Percentiles rank a stretch among this genome's conserved stretches.
phyloP scores from a whole-genome alignment of 2,797 vertebrate species.

The Gymnothorax javanicus region DNA sequence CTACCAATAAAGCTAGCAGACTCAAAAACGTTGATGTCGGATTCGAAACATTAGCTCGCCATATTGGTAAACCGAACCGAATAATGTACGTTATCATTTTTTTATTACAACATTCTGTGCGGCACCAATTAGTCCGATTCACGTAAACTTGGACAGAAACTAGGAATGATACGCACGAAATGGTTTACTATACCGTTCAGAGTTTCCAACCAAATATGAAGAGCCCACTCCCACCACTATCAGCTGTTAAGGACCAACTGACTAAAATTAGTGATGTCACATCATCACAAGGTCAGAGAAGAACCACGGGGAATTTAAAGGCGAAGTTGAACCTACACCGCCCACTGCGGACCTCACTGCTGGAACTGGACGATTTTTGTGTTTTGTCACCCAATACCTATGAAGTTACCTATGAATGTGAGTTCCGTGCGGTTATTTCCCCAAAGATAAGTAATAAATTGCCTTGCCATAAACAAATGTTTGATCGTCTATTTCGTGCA shows the following conservation, averaged over 20 bases:
- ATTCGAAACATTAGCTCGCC: conserved; percentile 11
- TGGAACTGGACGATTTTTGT: neutral
- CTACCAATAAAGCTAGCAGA: neutral
- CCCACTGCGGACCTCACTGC: neutral
- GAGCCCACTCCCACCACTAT: conserved; percentile 26
- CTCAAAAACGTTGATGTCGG: neutral
- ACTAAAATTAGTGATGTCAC: conserved; percentile 55
- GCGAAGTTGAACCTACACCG: conserved; percentile 5
- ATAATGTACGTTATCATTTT: neutral
- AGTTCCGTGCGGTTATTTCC: too few relatives aligned
- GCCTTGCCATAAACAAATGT: too few relatives aligned
- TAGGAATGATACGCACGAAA: neutral
- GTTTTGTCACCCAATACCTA: neutral
- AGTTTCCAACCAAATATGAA: neutral
- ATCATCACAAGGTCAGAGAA: conserved; percentile 43
- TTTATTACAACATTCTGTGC: neutral
- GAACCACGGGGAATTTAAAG: conserved; percentile 46
- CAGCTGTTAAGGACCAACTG: conserved; percentile 47
- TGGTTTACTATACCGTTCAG: neutral
- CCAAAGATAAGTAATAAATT: too few relatives aligned
- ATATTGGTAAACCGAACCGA: neutral
- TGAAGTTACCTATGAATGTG: too few relatives aligned
- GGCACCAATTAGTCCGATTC: neutral
- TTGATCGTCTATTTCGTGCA: too few relatives aligned
- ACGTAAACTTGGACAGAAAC: neutral